A percentile compares a stretch with the other conserved stretches of the same genome.
These are phyloP conservation scores for Capitulum mitella DNA, from an alignment of 2,888 invertebrate genomes.

Conservation along the genomic window DNA sequence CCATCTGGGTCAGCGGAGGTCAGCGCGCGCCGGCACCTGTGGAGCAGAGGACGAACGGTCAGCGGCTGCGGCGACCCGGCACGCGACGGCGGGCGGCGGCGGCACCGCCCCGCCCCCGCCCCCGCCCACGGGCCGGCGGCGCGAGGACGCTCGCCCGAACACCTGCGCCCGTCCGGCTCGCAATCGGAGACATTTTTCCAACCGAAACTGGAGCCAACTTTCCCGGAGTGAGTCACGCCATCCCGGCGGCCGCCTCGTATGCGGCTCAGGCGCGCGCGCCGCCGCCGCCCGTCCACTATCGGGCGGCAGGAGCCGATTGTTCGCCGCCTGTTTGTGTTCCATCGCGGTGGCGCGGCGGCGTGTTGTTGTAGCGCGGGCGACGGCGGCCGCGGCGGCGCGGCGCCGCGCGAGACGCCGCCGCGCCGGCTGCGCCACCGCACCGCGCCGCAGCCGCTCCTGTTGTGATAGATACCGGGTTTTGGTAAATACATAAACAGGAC, in stretches of 20 bases:
- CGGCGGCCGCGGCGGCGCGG: not conserved
- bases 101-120: too few relatives aligned
- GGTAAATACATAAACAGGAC: conserved; percentile 23
- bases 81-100: too few relatives aligned
- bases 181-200: not conserved
- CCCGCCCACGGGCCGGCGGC: too few relatives aligned
- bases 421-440: not conserved
- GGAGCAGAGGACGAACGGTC: not conserved
- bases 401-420: not conserved
- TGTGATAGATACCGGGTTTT: conserved; percentile 15
- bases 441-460: not conserved
- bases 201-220: not conserved
- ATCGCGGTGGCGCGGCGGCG: not conserved
- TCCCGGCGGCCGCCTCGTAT: not conserved
- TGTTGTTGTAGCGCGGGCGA: conserved; percentile 2
- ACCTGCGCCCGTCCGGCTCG: not conserved
- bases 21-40: not conserved
- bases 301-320: not conserved
- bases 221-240: not conserved
- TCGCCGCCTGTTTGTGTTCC: not conserved
- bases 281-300: not conserved
- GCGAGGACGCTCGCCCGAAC: not conserved
- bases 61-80: not conserved
- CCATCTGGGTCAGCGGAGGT: not conserved
- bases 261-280: not conserved